These are phyloP conservation scores for Athrips mouffetella DNA, from an alignment of 2,888 invertebrate genomes.

Conservation along the genomic window DNA sequence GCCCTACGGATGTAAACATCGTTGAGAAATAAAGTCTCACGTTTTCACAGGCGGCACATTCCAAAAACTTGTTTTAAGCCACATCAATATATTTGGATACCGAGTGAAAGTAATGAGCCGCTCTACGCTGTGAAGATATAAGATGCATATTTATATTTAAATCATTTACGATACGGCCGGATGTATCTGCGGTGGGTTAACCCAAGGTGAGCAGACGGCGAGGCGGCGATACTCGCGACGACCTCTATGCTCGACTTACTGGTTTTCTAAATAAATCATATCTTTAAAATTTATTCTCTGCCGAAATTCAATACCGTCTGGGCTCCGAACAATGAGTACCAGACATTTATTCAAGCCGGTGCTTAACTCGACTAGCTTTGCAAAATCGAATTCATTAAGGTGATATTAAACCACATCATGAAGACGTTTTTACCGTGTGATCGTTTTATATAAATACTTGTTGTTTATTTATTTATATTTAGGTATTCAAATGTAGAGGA, in stretches of 20 bases:
- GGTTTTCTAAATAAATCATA: constrained; percentile 64
- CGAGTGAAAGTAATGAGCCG: constrained; percentile 50
- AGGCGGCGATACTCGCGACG: constrained; percentile 57
- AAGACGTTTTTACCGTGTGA: neutral
- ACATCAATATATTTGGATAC: constrained; percentile 36
- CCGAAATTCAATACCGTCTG: constrained; percentile 64
- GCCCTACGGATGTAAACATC: neutral
- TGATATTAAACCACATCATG: neutral
- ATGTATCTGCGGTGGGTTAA: constrained; percentile 48
- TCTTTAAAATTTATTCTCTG: constrained; percentile 49
- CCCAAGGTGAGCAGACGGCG: constrained; percentile 68
- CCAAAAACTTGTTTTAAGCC: constrained; percentile 18
- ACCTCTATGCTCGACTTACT: constrained; percentile 58
- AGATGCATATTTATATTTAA: constrained; percentile 38
- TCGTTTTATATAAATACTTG: neutral
- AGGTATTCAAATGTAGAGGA: neutral
- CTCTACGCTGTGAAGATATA: constrained; percentile 29
- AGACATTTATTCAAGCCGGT: neutral
- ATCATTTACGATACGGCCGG: constrained; percentile 43
- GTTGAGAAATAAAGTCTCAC: constrained; percentile 11
- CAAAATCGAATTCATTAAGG: neutral
- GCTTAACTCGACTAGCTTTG: constrained; percentile 14
- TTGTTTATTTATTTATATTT: neutral
- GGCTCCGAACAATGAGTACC: constrained; percentile 38
- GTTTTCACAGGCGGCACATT: constrained; percentile 18